A percentile compares a stretch with the other conserved stretches of the same genome.
Conservation (phyloP, 2,888 invertebrate genomes). For the Theodoxus fluviatilis region DNA sequence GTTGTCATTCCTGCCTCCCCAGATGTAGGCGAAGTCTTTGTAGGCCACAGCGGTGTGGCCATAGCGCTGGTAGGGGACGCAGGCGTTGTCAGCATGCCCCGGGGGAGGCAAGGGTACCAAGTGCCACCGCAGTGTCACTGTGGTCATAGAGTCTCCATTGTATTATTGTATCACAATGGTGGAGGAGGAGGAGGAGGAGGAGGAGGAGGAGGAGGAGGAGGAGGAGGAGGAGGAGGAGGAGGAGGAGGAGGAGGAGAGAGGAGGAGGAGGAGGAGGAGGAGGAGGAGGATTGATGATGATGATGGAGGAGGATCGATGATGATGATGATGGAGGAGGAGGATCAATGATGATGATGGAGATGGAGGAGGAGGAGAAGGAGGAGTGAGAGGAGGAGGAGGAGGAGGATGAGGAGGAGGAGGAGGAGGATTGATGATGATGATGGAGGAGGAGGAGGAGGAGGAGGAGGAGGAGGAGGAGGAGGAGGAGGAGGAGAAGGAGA, state of each 20-base stretch:
- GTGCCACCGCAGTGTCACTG: too few species aligned
- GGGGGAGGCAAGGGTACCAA: too few species aligned
- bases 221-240: constrained; percentile 11
- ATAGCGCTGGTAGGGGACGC: constrained; percentile 16
- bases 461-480: too few species aligned
- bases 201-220: neutral
- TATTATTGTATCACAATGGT: too few species aligned
- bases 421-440: neutral
- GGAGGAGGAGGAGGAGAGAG: neutral
- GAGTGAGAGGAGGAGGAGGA: neutral
- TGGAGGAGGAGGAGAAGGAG: neutral
- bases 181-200: constrained; percentile 15
- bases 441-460: too few species aligned
- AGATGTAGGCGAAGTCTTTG: constrained; percentile 16
- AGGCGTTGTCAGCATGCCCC: too few species aligned
- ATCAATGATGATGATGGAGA: neutral
- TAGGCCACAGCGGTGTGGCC: neutral
- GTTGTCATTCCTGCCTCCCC: too few species aligned
- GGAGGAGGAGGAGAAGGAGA: too few species aligned
- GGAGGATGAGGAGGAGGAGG: neutral
- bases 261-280: constrained; percentile 4
- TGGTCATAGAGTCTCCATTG: too few species aligned
- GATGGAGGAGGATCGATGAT: neutral
- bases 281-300: constrained; percentile 3
- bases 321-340: neutral